These are phyloP conservation scores for Notolepis coatsorum DNA, from an alignment of 2,797 vertebrate species.

Conservation along the genomic window DNA sequence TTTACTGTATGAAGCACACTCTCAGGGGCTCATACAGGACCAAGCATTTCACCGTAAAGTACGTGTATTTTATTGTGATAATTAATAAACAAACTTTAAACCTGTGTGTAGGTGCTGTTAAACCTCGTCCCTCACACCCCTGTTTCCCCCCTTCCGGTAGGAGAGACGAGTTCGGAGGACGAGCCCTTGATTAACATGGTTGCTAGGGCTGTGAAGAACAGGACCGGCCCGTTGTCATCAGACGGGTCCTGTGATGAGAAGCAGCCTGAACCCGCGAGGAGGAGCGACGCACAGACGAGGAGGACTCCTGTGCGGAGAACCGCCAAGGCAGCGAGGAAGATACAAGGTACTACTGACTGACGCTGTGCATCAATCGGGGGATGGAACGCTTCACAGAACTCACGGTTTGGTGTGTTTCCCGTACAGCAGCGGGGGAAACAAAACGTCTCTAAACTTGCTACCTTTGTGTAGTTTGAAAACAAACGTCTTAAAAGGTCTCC, in stretches of 20 bases:
- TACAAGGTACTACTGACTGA: too few species aligned
- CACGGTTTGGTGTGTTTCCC: background rate
- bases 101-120: background rate
- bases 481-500: background rate
- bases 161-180: too few species aligned
- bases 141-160: too few species aligned
- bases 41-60: too few species aligned
- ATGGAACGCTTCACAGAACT: too few species aligned
- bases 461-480: background rate
- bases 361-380: too few species aligned
- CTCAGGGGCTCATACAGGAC: too few species aligned
- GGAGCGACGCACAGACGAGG: conserved; percentile 10
- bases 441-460: background rate
- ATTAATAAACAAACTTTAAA: too few species aligned
- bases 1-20: too few species aligned
- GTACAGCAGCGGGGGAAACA: background rate
- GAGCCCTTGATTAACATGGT: too few species aligned
- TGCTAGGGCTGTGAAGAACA: too few species aligned
- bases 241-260: conserved; percentile 48
- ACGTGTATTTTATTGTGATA: too few species aligned
- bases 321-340: conserved; percentile 21
- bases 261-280: conserved; percentile 47
- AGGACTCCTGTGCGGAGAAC: background rate
- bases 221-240: conserved; percentile 22
- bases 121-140: background rate